phyloP scores from a whole-genome alignment of 2,888 invertebrate genomes.

The Caenorhabditis plicata region DNA sequence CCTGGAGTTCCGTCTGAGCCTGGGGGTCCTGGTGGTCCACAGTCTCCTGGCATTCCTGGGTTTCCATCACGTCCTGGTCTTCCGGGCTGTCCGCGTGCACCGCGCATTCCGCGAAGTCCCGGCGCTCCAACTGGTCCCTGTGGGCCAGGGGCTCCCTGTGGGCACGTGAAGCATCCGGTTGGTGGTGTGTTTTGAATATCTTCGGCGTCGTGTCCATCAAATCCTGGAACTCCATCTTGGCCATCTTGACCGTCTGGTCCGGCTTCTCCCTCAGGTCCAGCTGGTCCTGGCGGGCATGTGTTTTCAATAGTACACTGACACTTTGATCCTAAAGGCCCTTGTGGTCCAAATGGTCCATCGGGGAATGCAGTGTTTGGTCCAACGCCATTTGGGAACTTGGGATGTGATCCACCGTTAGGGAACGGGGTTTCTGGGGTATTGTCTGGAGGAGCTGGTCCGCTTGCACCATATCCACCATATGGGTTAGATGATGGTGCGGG shows the following conservation, averaged over 20 bases:
- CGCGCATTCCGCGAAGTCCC: slow-evolving; percentile 59
- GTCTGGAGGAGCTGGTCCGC: slow-evolving; percentile 21
- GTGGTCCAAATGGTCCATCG: slow-evolving; percentile 8
- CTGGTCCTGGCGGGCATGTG: slow-evolving; percentile 55
- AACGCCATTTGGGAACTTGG: slow-evolving; percentile 28
- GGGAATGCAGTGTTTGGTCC: slow-evolving; percentile 16
- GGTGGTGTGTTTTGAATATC: slow-evolving; percentile 55
- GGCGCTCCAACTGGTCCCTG: slow-evolving; percentile 49
- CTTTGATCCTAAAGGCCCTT: slow-evolving; percentile 12
- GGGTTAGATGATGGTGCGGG: slow-evolving; percentile 14
- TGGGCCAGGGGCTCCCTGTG: slow-evolving; percentile 47
- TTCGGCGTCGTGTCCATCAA: slow-evolving; percentile 55
- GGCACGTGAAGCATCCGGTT: slow-evolving; percentile 56
- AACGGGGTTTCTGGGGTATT: slow-evolving; percentile 19
- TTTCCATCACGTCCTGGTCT: slow-evolving; percentile 53
- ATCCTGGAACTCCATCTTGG: slow-evolving; percentile 49
- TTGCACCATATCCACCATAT: slow-evolving; percentile 30
- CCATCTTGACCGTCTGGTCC: slow-evolving; percentile 50
- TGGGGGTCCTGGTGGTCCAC: slow-evolving; percentile 49
- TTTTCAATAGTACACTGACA: slow-evolving; percentile 50
- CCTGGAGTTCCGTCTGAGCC: slow-evolving; percentile 54
- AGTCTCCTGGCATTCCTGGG: slow-evolving; percentile 50
- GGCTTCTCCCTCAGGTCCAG: slow-evolving; percentile 42
- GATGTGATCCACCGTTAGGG: slow-evolving; percentile 27
- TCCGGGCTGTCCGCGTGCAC: slow-evolving; percentile 52